Evolutionary conservation across 2,797 vertebrate species (phyloP).

Genomic region (Mergus octosetaceus): DNA sequence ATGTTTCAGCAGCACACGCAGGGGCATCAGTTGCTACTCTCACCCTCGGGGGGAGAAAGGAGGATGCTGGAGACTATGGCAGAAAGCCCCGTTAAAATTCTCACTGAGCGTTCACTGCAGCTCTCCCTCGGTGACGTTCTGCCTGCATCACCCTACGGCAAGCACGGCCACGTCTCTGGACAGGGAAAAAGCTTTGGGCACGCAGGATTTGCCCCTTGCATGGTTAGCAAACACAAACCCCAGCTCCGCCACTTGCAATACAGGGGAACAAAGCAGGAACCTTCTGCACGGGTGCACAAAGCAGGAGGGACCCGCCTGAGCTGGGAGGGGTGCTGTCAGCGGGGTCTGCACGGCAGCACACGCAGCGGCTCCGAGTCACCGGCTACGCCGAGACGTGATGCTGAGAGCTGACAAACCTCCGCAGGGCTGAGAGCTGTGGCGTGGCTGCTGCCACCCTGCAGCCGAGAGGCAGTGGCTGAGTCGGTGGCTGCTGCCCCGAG

Average conservation of each 20-base stretch:
- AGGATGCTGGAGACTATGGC: background rate
- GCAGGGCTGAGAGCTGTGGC: background rate
- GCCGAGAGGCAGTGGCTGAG: background rate
- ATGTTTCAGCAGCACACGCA: background rate
- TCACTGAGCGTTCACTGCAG: slow-evolving; percentile 64
- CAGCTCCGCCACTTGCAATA: background rate
- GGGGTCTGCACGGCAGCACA: background rate
- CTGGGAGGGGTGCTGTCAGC: background rate
- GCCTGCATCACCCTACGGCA: slow-evolving; percentile 43
- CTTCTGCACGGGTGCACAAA: background rate
- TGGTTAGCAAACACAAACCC: background rate
- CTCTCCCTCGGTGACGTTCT: slow-evolving; percentile 51
- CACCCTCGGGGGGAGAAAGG: background rate
- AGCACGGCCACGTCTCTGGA: background rate
- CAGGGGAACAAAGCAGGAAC: background rate
- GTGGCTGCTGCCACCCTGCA: background rate
- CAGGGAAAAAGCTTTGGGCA: background rate
- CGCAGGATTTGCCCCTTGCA: background rate
- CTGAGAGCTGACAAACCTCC: fast-evolving
- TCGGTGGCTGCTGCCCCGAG: background rate
- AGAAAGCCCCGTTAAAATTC: slow-evolving; percentile 61
- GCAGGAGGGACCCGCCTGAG: background rate
- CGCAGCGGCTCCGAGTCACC: background rate
- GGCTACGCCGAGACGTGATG: background rate
- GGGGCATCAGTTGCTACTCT: background rate